A percentile compares a stretch with the other conserved stretches of the same genome.
Conservation (phyloP, 2,888 invertebrate species). For the Sesamia inferens region DNA sequence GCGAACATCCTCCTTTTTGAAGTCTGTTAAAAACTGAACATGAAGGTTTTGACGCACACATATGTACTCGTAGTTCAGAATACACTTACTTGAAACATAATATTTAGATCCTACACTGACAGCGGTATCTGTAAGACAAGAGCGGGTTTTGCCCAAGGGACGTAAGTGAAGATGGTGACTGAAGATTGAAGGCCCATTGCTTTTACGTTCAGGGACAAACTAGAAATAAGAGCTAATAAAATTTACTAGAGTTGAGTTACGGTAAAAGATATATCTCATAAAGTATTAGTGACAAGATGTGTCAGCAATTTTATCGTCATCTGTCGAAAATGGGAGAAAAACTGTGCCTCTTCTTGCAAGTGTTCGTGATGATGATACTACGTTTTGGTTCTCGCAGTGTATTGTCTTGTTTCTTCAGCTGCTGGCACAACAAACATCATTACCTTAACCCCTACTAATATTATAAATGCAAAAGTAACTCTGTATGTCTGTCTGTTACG, state of each 20-base stretch:
- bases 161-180: conserved; percentile 39
- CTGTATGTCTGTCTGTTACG: too few relatives aligned
- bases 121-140: conserved; percentile 10
- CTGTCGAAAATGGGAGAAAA: not conserved
- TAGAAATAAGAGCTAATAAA: conserved; percentile 41
- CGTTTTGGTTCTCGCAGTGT: not conserved
- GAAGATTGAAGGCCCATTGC: conserved; percentile 46
- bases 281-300: conserved; percentile 1
- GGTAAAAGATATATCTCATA: conserved; percentile 20
- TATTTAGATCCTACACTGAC: conserved; percentile 12
- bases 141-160: conserved; percentile 38
- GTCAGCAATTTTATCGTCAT: conserved; percentile 1
- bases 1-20: too few relatives aligned
- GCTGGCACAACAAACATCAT: too few relatives aligned
- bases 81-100: conserved; percentile 2
- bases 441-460: too few relatives aligned
- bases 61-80: too few relatives aligned
- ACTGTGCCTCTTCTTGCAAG: not conserved
- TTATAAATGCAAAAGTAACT: too few relatives aligned
- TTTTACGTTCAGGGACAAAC: conserved; percentile 32
- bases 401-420: not conserved
- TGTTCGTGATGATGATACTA: not conserved
- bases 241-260: conserved; percentile 13
- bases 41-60: too few relatives aligned
- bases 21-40: too few relatives aligned